Evolutionary conservation across 23 tunicate species (phyloP), one percentile per base, ranked within the genome.

Genomic region (Trididemnum clinides): DNA sequence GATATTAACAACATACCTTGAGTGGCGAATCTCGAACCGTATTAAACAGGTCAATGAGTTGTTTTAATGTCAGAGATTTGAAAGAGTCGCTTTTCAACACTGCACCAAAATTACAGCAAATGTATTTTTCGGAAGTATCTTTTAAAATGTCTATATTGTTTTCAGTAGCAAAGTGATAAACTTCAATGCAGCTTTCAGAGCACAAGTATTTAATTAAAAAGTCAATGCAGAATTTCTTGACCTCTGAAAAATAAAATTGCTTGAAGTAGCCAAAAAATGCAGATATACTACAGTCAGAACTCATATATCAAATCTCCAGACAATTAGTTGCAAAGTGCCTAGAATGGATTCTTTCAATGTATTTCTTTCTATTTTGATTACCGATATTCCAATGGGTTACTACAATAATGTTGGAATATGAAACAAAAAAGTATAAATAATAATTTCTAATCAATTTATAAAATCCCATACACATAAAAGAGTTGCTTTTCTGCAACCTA

Each of bases 1-100:
- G n/a, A n/a, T n/a, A n/a, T n/a, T n/a, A n/a, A n/a, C n/a, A 59
- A 66, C 75, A 29, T 28, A 66, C 75, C n/a, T 66, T 66, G 37
- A 66, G 5, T 3, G 75, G n/a, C 10, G 75, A 29, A 4, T 66
- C n/a, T 31, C 75, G 30, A 5, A 19, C 57, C 3, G 25, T 37
- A 3, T 28, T 54, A 73, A 73, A 2, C n/a, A 73, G 2, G 3
- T 73, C 80, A 73, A 3, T 10, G 3, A 73, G 33, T 28, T 73
- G 6, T 2, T 7, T 23, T 2, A 73, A 23, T 18, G 5, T 38
- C 5, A 73, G 22, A 12, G 7, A 5, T 38, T 73, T 73, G 57
- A 73, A 73, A 19, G 37, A 27, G n/a, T 12, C 19, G 10, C 10
- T 18, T 15, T 10, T 2, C 2, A 36, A 2, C 18, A 73, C 80